Conservation (phyloP, 92 coral and sea anemone species). For the Porites lobata region DNA sequence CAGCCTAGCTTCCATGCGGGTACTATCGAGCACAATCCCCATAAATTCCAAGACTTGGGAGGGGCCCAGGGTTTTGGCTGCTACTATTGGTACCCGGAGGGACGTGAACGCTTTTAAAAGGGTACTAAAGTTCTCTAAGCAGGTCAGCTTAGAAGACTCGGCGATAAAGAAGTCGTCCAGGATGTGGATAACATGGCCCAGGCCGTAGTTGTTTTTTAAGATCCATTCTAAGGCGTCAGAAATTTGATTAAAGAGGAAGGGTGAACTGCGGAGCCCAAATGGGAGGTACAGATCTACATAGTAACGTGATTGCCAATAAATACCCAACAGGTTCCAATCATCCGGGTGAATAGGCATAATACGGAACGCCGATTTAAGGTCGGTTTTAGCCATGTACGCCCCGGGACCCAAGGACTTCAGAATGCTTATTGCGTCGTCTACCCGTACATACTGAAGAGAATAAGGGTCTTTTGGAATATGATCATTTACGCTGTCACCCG, state of each 20-base stretch:
- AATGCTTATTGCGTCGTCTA: neutral
- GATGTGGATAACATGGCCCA: constrained; percentile 72
- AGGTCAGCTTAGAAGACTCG: neutral
- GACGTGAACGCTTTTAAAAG: constrained; percentile 54
- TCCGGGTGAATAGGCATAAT: constrained; percentile 54
- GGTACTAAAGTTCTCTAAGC: constrained; percentile 57
- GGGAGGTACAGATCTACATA: too few relatives aligned
- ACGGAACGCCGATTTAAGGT: constrained; percentile 69
- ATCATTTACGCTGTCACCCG: neutral
- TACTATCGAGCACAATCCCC: neutral
- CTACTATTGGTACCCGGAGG: neutral
- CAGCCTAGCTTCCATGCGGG: too few relatives aligned
- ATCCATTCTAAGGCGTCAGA: constrained; percentile 79
- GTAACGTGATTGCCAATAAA: constrained; percentile 51
- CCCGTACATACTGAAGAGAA: too few relatives aligned
- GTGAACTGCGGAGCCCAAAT: constrained; percentile 65
- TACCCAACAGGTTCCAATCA: constrained; percentile 74
- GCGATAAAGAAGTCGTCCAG: constrained; percentile 10
- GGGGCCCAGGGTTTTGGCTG: constrained; percentile 17
- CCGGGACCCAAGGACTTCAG: constrained; percentile 52
- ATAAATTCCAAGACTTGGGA: neutral
- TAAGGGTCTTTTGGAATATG: too few relatives aligned
- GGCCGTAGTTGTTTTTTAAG: constrained; percentile 47
- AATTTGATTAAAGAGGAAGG: constrained; percentile 64
- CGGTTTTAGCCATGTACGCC: constrained; percentile 76